These are phyloP conservation scores for Decapterus maruadsi DNA, from an alignment of 2,797 vertebrate genomes.

Conservation along the genomic window DNA sequence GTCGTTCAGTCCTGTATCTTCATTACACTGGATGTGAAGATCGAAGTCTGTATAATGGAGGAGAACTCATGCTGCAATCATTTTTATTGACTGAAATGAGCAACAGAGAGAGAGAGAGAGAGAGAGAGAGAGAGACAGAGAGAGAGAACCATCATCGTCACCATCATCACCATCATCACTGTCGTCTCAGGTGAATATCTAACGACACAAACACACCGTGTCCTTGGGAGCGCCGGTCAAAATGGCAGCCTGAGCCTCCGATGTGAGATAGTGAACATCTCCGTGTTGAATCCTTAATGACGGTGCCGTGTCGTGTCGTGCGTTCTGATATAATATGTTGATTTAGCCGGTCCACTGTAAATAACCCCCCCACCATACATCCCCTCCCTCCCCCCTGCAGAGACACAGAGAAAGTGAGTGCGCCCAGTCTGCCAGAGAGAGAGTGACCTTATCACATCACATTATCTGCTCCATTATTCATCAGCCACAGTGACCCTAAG, in stretches of 20 bases:
- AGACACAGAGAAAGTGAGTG: constrained; percentile 51
- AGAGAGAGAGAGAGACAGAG: constrained; percentile 17
- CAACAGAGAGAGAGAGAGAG: constrained; percentile 49
- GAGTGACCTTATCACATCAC: constrained; percentile 80
- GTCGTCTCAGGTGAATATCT: constrained; percentile 71
- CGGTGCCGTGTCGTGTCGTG: constrained; percentile 55
- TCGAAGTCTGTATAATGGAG: constrained; percentile 50
- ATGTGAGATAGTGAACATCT: constrained; percentile 49
- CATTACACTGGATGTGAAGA: constrained; percentile 79
- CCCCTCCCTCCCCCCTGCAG: constrained; percentile 18
- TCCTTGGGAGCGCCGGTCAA: constrained; percentile 75
- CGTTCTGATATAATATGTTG: constrained; percentile 57
- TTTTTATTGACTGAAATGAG: constrained; percentile 87
- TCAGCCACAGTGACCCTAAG: constrained; percentile 73
- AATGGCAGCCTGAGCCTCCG: constrained; percentile 50
- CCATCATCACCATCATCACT: constrained; percentile 51
- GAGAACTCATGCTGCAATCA: constrained; percentile 82
- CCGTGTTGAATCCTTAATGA: constrained; percentile 78
- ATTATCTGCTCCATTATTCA: constrained; percentile 81
- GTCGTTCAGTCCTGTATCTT: constrained; percentile 21
- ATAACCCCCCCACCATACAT: constrained; percentile 30
- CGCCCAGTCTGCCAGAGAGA: constrained; percentile 46
- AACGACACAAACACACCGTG: constrained; percentile 62
- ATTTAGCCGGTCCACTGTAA: constrained; percentile 64
- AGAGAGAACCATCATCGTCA: constrained; percentile 48